A percentile compares a stretch with the other conserved stretches of the same genome.
phyloP scores from a whole-genome alignment of 2,888 invertebrate species.

The Trachelus iudaicus region DNA sequence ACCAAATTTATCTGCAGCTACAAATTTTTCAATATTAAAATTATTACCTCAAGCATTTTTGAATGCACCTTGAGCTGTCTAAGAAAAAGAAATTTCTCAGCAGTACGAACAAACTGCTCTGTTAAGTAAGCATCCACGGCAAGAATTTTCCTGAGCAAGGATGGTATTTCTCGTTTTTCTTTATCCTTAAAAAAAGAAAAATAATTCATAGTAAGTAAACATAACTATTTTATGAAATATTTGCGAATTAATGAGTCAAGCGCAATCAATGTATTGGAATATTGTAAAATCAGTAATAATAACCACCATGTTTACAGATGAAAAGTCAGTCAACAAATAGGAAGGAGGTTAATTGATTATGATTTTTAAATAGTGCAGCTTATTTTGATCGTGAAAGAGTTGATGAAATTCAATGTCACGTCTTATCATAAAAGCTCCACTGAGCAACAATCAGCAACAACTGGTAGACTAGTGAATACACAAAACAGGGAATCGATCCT shows the following conservation, averaged over 20 bases:
- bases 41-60: constrained; percentile 67
- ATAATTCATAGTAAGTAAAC: not conserved
- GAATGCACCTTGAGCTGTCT: constrained; percentile 64
- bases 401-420: not conserved
- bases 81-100: constrained; percentile 54
- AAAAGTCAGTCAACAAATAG: not conserved
- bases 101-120: constrained; percentile 54
- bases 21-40: not conserved
- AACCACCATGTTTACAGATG: not conserved
- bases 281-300: not conserved
- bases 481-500: not conserved
- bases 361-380: not conserved
- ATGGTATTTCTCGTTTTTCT: constrained; percentile 53
- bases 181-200: not conserved
- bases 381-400: not conserved
- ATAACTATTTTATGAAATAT: not conserved
- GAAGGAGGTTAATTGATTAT: not conserved
- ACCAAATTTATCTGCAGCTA: not conserved
- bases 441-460: no score
- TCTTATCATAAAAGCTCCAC: not conserved
- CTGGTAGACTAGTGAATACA: no score
- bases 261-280: not conserved
- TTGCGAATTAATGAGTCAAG: not conserved
- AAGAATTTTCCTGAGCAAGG: constrained; percentile 50
- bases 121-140: constrained; percentile 60